Percentiles rank a stretch among this genome's conserved stretches.
phyloP scores from a whole-genome alignment of 2,113 vertebrate genomes.

The Tylochromis polylepis region DNA sequence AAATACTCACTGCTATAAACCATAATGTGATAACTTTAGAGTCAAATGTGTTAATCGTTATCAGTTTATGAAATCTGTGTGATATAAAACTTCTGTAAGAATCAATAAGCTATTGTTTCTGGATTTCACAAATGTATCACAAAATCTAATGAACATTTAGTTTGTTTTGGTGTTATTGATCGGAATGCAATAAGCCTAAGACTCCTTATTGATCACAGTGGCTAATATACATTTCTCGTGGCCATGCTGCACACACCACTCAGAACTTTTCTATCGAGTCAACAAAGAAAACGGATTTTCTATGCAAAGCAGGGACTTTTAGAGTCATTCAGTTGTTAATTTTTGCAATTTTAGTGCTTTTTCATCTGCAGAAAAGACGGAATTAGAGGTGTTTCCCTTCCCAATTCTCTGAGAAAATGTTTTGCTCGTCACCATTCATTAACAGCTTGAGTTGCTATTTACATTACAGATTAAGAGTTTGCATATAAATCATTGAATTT shows the following conservation, averaged over 20 bases:
- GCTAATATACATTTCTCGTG: neutral
- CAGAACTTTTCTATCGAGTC: neutral
- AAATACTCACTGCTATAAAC: neutral
- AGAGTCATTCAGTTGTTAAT: neutral
- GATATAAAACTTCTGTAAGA: neutral
- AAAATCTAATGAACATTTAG: constrained; percentile 27
- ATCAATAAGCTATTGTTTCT: constrained; percentile 28
- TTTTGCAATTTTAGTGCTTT: neutral
- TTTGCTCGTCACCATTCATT: neutral
- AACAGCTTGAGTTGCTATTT: neutral
- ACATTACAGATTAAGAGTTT: neutral
- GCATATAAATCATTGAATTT: neutral
- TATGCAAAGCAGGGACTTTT: neutral
- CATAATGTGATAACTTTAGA: neutral
- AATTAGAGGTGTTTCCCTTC: neutral
- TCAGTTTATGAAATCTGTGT: neutral
- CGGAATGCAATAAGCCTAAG: constrained; percentile 18
- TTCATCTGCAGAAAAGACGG: neutral
- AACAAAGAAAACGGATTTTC: neutral
- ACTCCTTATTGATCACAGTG: constrained; percentile 15
- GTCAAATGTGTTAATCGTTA: neutral
- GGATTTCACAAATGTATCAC: constrained; percentile 12
- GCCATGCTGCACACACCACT: neutral
- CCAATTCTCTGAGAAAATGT: neutral
- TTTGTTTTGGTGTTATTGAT: constrained; percentile 38